Evolutionary conservation across 2,797 vertebrate species (phyloP).

Genomic region (Chelon labrosus): DNA sequence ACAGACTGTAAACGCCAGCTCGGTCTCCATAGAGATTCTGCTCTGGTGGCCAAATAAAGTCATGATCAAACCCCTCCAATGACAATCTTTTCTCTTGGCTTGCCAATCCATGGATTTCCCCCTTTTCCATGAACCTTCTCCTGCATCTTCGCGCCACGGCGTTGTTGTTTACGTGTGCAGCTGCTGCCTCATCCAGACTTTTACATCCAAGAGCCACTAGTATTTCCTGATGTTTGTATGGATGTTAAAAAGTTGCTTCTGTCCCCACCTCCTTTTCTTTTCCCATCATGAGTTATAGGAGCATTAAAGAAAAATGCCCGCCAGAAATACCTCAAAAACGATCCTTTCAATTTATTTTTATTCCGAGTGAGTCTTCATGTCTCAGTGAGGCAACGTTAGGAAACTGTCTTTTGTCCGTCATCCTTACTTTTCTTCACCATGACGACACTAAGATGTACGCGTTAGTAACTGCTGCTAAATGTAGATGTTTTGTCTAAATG

Average conservation of each 20-base stretch:
- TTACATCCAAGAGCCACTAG: conserved; percentile 65
- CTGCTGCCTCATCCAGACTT: conserved; percentile 74
- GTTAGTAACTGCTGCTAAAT: conserved; percentile 77
- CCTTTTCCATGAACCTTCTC: background rate
- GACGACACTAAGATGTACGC: conserved; percentile 47
- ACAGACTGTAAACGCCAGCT: background rate
- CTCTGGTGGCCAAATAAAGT: background rate
- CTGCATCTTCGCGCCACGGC: conserved; percentile 44
- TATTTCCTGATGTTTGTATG: conserved; percentile 49
- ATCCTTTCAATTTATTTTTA: conserved; percentile 34
- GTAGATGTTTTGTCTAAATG: conserved; percentile 44
- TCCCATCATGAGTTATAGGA: conserved; percentile 22
- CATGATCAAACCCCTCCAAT: conserved; percentile 4
- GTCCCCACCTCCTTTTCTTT: conserved; percentile 29
- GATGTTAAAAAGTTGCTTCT: conserved; percentile 46
- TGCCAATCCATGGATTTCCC: conserved; percentile 9
- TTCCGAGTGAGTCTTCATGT: conserved; percentile 38
- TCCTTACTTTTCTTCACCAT: conserved; percentile 22
- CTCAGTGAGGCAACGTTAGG: conserved; percentile 42
- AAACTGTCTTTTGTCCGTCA: conserved; percentile 28
- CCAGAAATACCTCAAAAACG: conserved; percentile 77
- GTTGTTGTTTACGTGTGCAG: conserved; percentile 78
- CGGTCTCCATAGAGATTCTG: too few species aligned
- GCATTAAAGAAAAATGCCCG: conserved; percentile 44
- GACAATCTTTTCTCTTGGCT: conserved; percentile 42